Evolutionary conservation across 2,113 vertebrate genomes (phyloP).

Genomic region (Macheiramphus alcinus): DNA sequence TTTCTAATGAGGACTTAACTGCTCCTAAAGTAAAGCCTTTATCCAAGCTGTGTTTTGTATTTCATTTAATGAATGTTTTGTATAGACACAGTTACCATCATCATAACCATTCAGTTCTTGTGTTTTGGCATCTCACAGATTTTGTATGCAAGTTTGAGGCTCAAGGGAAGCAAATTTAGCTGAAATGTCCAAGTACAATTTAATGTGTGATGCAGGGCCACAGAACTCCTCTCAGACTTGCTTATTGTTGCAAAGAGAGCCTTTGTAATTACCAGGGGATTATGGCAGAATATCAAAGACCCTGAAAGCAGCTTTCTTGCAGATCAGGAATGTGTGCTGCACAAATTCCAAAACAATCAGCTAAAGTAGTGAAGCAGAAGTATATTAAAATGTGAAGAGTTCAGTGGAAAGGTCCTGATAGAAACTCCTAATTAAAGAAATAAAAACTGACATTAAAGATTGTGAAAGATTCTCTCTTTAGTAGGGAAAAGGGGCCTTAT

Average conservation of each 20-base stretch:
- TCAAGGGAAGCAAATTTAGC: conserved; percentile 52
- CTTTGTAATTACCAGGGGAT: conserved; percentile 72
- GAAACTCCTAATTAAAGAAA: conserved; percentile 75
- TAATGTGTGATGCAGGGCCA: background rate
- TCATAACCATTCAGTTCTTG: conserved; percentile 11
- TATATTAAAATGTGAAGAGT: conserved; percentile 65
- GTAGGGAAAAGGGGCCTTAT: conserved; percentile 31
- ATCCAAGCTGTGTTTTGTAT: conserved; percentile 11
- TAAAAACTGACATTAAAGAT: conserved; percentile 59
- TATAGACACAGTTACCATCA: background rate
- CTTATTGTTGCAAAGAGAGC: conserved; percentile 63
- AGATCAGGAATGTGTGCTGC: conserved; percentile 61
- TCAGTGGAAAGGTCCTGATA: conserved; percentile 59
- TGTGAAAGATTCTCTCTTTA: conserved; percentile 9
- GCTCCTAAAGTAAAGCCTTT: conserved; percentile 19
- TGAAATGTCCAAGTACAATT: conserved; percentile 55
- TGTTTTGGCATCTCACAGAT: conserved; percentile 48
- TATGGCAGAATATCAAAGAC: conserved; percentile 57
- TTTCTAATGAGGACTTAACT: conserved; percentile 44
- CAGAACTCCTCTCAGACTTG: conserved; percentile 54
- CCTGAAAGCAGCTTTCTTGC: conserved; percentile 54
- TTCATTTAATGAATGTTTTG: conserved; percentile 49
- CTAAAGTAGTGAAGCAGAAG: conserved; percentile 60
- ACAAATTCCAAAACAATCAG: conserved; percentile 50
- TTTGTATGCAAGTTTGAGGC: conserved; percentile 13